Evolutionary conservation across 2,113 vertebrate genomes (phyloP), one percentile per base, ranked within the genome.

Genomic region (Elanoides forficatus): DNA sequence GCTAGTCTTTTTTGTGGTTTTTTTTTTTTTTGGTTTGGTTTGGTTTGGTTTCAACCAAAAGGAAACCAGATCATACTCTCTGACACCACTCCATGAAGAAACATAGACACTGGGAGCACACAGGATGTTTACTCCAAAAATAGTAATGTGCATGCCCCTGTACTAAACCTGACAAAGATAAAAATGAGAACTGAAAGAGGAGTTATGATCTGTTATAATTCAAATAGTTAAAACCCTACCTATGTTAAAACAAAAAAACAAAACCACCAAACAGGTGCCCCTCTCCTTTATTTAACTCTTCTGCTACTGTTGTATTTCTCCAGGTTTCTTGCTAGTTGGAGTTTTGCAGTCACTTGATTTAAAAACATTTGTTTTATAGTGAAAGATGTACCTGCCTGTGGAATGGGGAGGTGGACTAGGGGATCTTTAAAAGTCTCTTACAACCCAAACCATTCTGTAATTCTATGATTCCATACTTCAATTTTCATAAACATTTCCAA

Each of bases 111-210:
- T 29, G 17, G 20, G 13, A 58, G 38, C 18, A 53, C 22, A 26
- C 10, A 65, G 7, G n/a, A 29, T 36, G 5, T 36, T 53, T 34
- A 4, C 11, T 73, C 9, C 12, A 81, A 81, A 91, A 91, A 40
- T 40, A 38, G 11, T n/a, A n/a, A 73, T 40, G 4, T 15, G 48
- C n/a, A n/a, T 18, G 1, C 2, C 2, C 8, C 38, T 3, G 3
- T 45, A 36, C n/a, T 30, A 27, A 52, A 68, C 25, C 6, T 78
- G 9, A 22, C 11, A 68, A 62, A 52, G 30, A 30, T 23, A 56
- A 71, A 90, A 50, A 48, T 48, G 8, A 88, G 21, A 45, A 81
- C n/a, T 11, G 2, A 52, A 72, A 62, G 29, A 60, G 20, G 5
- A 42, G 40, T 62, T 60, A 43, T 11, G 9, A 25, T 66, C 7